Percentiles rank a stretch among this genome's conserved stretches.
Evolutionary conservation across 2,113 vertebrate genomes (phyloP).

Genomic region (Oryzias curvinotus): DNA sequence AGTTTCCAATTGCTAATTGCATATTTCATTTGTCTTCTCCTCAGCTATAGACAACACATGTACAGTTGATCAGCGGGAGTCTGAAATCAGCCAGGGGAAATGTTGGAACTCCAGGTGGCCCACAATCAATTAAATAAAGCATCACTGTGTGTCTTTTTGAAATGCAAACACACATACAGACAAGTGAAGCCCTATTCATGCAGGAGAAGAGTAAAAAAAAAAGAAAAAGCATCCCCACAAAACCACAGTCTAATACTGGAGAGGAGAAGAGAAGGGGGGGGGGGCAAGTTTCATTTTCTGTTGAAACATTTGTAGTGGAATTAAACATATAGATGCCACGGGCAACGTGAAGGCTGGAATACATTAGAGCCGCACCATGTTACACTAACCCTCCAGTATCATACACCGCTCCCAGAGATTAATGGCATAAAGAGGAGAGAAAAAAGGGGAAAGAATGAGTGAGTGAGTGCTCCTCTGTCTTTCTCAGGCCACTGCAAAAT

Average conservation of each 20-base stretch:
- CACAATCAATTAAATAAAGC: slow-evolving; percentile 71
- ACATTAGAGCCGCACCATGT: slow-evolving; percentile 65
- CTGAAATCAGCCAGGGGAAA: slow-evolving; percentile 66
- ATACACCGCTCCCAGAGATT: slow-evolving; percentile 65
- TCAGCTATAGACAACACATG: slow-evolving; percentile 39
- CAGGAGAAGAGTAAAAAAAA: slow-evolving; percentile 10
- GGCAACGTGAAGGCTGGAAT: slow-evolving; percentile 70
- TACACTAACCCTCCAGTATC: slow-evolving; percentile 73
- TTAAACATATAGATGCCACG: slow-evolving; percentile 76
- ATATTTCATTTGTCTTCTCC: slow-evolving; percentile 29
- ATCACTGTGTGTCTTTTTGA: slow-evolving; percentile 55
- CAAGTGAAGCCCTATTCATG: slow-evolving; percentile 25
- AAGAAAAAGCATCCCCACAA: slow-evolving; percentile 8
- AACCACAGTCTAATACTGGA: slow-evolving; percentile 25
- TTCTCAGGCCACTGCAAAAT: slow-evolving; percentile 61
- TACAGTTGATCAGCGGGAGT: slow-evolving; percentile 49
- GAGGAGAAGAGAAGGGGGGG: background rate
- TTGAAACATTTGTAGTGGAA: slow-evolving; percentile 74
- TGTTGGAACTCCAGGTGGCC: slow-evolving; percentile 66
- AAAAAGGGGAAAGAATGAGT: background rate
- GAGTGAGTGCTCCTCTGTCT: slow-evolving; percentile 48
- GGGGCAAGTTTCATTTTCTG: slow-evolving; percentile 66
- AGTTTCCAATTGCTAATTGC: slow-evolving; percentile 38
- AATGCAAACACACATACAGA: slow-evolving; percentile 32
- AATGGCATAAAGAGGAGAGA: slow-evolving; percentile 63